Evolutionary conservation across 2,113 vertebrate genomes (phyloP), one percentile per base, ranked within the genome.

Genomic region (Todiramphus chloris): DNA sequence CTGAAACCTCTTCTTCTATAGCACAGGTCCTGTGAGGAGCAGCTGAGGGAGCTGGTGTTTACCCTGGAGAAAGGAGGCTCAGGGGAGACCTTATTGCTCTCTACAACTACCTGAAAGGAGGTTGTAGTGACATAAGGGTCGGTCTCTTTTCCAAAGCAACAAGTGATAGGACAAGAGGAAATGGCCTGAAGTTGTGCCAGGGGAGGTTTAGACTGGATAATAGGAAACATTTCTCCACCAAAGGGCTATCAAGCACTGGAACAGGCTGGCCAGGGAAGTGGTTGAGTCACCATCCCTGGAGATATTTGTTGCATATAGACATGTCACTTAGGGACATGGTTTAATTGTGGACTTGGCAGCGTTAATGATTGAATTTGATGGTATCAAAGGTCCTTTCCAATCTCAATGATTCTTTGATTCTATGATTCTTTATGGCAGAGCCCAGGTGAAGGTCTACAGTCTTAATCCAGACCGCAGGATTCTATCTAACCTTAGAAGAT

Each of bases 1-100:
- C 43, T 84, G 75, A 76, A 88, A 80, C 50, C 43, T 75, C 28
- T 46, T 27, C 33, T 53, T 87, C 24, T 75, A 46, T 35, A 81
- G 7, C 20, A 81, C 30, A 46, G 15, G 13, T 55, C 30, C 33
- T 41, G 23, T 37, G 30, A 55, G 21, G 17, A 72, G 35, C 2
- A n/a, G 25, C 51, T 72, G 58, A n/a, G 11, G 20, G 18, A 53
- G 9, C 5, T 66, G 63, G 13, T 11, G 6, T 33, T 59, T 11
- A 82, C 5, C 6, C 25, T 60, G 11, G 14, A 55, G 64, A 72
- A 67, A 82, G 30, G 9, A 90, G 31, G 21, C 25, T 72, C 5
- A 31, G 13, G 21, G 33, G 30, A 33, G n/a, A 37, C 8, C 7
- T 41, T 70, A 41, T 33, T 0, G 0, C 15, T 59, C 37, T 66